phyloP scores from a whole-genome alignment of 2,113 vertebrate genomes.

The Ciconia boyciana region DNA sequence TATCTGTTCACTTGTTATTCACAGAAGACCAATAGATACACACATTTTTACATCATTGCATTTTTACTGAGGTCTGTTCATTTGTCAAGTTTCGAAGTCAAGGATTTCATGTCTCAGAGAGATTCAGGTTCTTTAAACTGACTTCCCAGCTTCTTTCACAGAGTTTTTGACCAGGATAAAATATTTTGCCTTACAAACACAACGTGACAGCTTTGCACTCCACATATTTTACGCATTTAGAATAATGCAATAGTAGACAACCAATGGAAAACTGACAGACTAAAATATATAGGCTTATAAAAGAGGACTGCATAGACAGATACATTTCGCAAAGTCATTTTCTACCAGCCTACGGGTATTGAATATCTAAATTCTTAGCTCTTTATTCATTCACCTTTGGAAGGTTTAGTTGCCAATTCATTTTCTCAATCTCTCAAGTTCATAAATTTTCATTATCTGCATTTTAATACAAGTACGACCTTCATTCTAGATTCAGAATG shows the following conservation, averaged over 20 bases:
- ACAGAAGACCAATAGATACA: background rate
- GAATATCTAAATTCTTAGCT: background rate
- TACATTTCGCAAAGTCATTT: background rate
- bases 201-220: background rate
- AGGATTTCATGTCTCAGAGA: background rate
- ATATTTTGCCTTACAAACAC: background rate
- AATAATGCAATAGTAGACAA: background rate
- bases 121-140: background rate
- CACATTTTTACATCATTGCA: background rate
- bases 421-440: conserved; percentile 16
- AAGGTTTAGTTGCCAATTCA: background rate
- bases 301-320: background rate
- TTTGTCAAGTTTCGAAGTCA: background rate
- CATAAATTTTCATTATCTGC: conserved; percentile 26
- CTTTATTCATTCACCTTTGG: background rate
- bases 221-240: background rate
- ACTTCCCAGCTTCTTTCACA: background rate
- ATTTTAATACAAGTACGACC: background rate
- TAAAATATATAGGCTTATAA: background rate
- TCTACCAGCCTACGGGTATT: background rate
- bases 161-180: background rate
- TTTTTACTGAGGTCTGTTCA: background rate
- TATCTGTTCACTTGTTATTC: background rate
- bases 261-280: background rate
- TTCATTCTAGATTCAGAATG: background rate